Percentiles rank a stretch among this genome's conserved stretches.
These are phyloP conservation scores for Engystomops pustulosus DNA, from an alignment of 2,113 vertebrate species.

Conservation along the genomic window DNA sequence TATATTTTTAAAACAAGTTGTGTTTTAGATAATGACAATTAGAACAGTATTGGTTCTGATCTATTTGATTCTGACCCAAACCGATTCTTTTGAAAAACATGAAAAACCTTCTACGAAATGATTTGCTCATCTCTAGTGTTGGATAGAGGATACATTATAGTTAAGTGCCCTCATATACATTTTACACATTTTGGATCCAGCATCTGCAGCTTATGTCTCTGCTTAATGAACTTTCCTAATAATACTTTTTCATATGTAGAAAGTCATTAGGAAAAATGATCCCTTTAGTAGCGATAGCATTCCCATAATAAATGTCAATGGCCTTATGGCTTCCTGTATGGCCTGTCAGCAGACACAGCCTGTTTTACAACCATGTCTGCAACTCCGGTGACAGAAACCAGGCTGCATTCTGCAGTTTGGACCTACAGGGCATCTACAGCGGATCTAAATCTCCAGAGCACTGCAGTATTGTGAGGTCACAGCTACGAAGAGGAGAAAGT, in stretches of 20 bases:
- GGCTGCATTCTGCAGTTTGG: neutral
- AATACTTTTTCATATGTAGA: neutral
- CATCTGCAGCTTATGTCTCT: no score
- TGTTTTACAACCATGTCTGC: constrained; percentile 1
- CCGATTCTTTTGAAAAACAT: no score
- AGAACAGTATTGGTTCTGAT: no score
- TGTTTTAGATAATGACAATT: no score
- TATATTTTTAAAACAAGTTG: no score
- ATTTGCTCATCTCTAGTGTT: no score
- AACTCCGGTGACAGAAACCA: neutral
- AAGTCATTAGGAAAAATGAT: neutral
- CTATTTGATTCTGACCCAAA: no score
- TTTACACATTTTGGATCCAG: no score
- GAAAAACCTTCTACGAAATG: no score
- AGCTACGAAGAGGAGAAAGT: neutral
- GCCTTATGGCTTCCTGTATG: neutral
- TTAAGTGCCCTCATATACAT: no score
- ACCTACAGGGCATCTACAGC: neutral
- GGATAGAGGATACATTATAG: no score
- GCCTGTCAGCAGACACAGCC: neutral
- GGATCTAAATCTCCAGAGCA: neutral
- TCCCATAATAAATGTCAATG: neutral
- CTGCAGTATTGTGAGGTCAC: neutral
- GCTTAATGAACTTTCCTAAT: neutral
- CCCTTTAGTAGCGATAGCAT: neutral